Evolutionary conservation across 2,113 vertebrate species (phyloP), one percentile per base, ranked within the genome.

Genomic region (Sphyrna mokarran): DNA sequence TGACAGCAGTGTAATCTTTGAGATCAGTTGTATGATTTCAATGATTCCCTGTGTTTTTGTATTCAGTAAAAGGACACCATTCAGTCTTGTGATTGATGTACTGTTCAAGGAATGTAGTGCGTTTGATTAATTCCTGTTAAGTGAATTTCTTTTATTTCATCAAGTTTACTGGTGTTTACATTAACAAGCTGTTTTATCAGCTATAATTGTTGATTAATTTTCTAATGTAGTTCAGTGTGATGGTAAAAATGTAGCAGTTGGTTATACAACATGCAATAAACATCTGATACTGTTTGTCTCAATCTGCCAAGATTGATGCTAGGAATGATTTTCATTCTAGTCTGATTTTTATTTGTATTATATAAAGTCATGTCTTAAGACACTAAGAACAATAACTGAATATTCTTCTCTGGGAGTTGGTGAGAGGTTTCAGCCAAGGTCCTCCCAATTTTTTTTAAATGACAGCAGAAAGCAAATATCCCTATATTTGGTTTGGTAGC

Each of bases 1-100:
- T 95, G 93, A 68, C n/a, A n/a, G 40, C 63, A 95, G 37, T 94
- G n/a, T 70, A 94, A 95, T 95, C 93, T 95, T 72, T 95, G 93
- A 37, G 93, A 95, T 95, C 68, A 95, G 93, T 95, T 95, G 63
- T 95, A 95, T 95, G 22, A 70, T 72, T 40, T 70, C 93, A 43
- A 95, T 29, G 93, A 95, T 95, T n/a, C 4, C 22, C 70, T 14
- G 13, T 95, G 63, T 69, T 70, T 94, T 91, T 66, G 16, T 37
- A 66, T 66, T 93, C 5, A 37, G 58, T 91, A 63, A 54, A 54
- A 61, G 54, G 13, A 95, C 68, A 58, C 68, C 63, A 72, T 95
- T 70, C 22, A 95, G 63, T 48, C 68, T 95, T 69, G 93, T 94
- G 68, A 70, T 48, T 95, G 93, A 95, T 95, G 68, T 95, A 95